Base-by-base conservation (phyloP, 2,888 invertebrate genomes). In the Petrophora chlorosata region DNA sequence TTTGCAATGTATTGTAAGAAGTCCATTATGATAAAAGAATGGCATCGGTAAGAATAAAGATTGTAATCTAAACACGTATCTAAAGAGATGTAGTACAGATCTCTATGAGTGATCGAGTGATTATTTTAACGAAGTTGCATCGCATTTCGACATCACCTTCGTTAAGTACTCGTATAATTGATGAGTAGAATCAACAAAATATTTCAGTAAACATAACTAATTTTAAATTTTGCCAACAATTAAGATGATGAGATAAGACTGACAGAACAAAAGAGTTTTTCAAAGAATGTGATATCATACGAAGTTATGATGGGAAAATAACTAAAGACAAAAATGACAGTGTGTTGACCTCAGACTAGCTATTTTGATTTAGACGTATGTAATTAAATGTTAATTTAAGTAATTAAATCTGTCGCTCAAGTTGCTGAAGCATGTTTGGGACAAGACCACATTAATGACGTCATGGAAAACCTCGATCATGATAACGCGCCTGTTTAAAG, bases 391-490 rank as follows among this genome's bases (percentile, higher is more conserved):
- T 34, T 56, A 58, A 58, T 61, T 54, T 53, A 40, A 43, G 41
- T 56, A 58, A 61, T 61, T 58, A 61, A 52, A 53, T 57, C 56
- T 61, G 61, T 61, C 61, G 47, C 55, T 61, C 57, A 59, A 59
- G 35, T 55, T 52, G 41, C 59, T 59, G 52, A 55, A 52, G 53
- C 61, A 39, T 53, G 38, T 49, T 56, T 49, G 38, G 30, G 38
- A 47, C 38, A 36, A 36, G 35, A 49, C 50, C 33, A 29, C 41
- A 30, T 42, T 12, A 28, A 34, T 57, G 57, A 57, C 51, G 51
- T 55, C 50, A 57, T 28, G 33, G 30, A 44, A 44, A 38, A 23
- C 5, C 30, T 29, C 2, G 5, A 41, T 16, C 15, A 5, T n/a
- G 26, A 36, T 44, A 13, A n/a, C n/a, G n/a, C n/a, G n/a, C n/a